Conservation (phyloP, 2,113 vertebrate species). For the Marmota flaviventris region DNA sequence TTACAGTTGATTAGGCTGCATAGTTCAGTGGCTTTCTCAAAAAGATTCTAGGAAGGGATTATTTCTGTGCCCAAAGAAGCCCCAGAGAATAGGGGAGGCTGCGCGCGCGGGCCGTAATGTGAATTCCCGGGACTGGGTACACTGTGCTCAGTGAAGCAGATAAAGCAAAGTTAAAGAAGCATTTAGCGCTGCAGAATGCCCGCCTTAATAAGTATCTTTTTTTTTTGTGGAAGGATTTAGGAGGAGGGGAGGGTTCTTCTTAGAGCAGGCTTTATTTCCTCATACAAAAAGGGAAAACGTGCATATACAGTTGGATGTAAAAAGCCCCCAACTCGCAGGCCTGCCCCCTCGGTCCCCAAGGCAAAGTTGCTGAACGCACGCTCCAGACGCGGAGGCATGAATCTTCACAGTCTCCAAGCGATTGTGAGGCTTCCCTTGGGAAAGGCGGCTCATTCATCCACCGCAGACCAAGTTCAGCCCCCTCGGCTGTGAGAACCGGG, state of each 20-base stretch:
- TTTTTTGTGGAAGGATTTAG: conserved; percentile 51
- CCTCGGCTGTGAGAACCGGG: conserved; percentile 61
- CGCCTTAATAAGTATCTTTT: conserved; percentile 81
- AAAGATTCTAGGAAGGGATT: conserved; percentile 86
- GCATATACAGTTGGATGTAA: conserved; percentile 23
- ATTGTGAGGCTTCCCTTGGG: conserved; percentile 67
- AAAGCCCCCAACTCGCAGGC: conserved; percentile 67
- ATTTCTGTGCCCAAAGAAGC: conserved; percentile 85
- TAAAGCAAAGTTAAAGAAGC: conserved; percentile 87
- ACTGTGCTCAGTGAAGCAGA: conserved; percentile 87
- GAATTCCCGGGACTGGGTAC: conserved; percentile 83
- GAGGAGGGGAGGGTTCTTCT: not conserved
- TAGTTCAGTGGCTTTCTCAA: conserved; percentile 80
- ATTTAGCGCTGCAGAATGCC: conserved; percentile 85
- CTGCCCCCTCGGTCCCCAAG: not conserved
- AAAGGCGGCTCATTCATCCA: conserved; percentile 74
- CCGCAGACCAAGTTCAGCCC: conserved; percentile 52
- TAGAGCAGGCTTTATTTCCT: conserved; percentile 54
- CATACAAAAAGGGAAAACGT: conserved; percentile 67
- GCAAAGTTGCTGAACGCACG: conserved; percentile 30
- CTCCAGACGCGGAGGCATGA: conserved; percentile 42
- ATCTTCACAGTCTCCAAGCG: conserved; percentile 47
- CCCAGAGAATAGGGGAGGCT: conserved; percentile 80
- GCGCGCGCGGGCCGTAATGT: conserved; percentile 66
- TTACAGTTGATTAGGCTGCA: conserved; percentile 86